Percentiles rank a stretch among this genome's conserved stretches.
phyloP scores from a whole-genome alignment of 2,113 vertebrate species.

The Glaucidium brasilianum region DNA sequence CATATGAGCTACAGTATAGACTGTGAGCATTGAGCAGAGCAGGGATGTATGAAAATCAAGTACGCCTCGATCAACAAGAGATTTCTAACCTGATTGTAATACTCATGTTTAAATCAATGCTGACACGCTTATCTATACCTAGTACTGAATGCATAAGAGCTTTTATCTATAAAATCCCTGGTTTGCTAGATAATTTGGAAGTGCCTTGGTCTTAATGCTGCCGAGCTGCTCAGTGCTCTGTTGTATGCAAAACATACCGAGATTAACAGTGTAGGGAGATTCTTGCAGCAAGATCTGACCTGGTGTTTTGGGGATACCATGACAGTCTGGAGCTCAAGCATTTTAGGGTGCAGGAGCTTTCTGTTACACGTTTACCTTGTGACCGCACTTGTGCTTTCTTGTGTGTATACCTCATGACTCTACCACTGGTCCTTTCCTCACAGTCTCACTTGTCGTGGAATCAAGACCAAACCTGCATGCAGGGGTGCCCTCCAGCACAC shows the following conservation, averaged over 20 bases:
- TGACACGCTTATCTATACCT: background rate
- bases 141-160: background rate
- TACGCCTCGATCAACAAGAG: background rate
- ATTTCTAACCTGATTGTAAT: background rate
- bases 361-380: background rate
- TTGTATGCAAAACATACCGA: background rate
- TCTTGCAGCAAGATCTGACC: background rate
- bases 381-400: background rate
- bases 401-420: background rate
- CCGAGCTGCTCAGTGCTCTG: background rate
- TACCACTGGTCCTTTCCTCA: background rate
- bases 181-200: background rate
- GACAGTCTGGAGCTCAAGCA: background rate
- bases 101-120: background rate
- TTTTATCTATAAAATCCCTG: background rate
- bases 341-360: background rate
- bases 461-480: background rate
- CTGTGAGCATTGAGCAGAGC: background rate
- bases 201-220: fast-evolving
- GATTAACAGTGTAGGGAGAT: background rate
- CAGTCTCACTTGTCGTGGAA: background rate
- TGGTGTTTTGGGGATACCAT: background rate
- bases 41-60: background rate
- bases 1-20: background rate
- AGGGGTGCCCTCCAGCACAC: background rate